Base-by-base conservation (phyloP, 1,140 invertebrate species). In the Musca domestica region DNA sequence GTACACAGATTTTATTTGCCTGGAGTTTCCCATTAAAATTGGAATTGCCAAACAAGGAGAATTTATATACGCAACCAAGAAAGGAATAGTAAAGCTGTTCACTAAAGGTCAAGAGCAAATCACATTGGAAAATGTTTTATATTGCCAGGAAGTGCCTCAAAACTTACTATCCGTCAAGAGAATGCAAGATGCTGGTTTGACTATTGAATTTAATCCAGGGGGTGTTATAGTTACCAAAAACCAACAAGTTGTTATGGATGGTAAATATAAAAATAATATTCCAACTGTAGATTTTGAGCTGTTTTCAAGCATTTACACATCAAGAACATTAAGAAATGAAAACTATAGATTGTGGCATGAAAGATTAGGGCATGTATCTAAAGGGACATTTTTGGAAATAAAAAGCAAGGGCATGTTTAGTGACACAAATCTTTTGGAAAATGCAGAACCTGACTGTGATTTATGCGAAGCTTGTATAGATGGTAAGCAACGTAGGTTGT, bases 271-370 rank as follows among this genome's bases (percentile, higher is more conserved):
- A n/a, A n/a, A n/a, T n/a, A n/a, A n/a, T n/a, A n/a, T n/a, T n/a
- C n/a, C n/a, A n/a, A n/a, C n/a, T n/a, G n/a, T n/a, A n/a, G n/a
- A n/a, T n/a, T n/a, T n/a, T n/a, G n/a, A n/a, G n/a, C n/a, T n/a
- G n/a, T n/a, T n/a, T n/a, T n/a, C n/a, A n/a, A 76, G 65, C 22
- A 73, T 74, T 68, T 22, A 49, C 15, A 27, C 6, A 17, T 41
- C 51, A 72, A 69, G 64, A 71, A 46, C 30, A 56, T 22, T 51
- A 58, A 34, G 46, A 73, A 69, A 58, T n/a, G 58, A 69, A 67
- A 71, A 67, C 72, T 81, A 82, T 72, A 49, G 74, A 54, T 71
- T 81, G 71, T 81, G 80, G 74, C 76, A 80, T 74, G 65, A 77
- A 71, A 72, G 76, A 14, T 76, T 81, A 68, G 75, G 77, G 1